Evolutionary conservation across 1,140 invertebrate species (phyloP).

Genomic region (Drosophila bocki): DNA sequence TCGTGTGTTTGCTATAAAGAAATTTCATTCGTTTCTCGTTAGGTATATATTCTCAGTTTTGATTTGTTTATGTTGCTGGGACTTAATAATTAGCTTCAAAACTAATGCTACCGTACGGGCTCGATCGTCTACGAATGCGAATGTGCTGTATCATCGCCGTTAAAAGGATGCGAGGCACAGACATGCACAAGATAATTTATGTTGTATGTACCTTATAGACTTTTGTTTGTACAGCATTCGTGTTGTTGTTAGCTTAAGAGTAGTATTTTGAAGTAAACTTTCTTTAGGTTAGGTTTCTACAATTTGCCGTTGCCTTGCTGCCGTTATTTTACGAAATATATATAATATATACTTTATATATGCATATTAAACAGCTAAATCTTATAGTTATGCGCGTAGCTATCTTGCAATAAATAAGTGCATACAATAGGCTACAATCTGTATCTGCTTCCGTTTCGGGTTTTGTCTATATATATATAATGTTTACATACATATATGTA

Average conservation of each 20-base stretch:
- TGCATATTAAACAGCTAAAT: slow-evolving; percentile 71
- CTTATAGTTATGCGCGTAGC: slow-evolving; percentile 68
- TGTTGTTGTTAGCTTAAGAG: slow-evolving; percentile 39
- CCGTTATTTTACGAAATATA: slow-evolving; percentile 65
- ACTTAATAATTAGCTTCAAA: slow-evolving; percentile 67
- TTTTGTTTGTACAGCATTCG: slow-evolving; percentile 74
- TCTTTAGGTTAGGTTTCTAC: slow-evolving; percentile 68
- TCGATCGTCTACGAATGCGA: slow-evolving; percentile 58
- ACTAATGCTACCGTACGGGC: slow-evolving; percentile 66
- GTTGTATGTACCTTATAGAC: slow-evolving; percentile 70
- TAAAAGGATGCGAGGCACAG: slow-evolving; percentile 67
- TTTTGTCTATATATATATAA: slow-evolving; percentile 31
- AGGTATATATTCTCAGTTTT: slow-evolving; percentile 43
- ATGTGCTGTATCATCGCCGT: slow-evolving; percentile 48
- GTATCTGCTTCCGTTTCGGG: slow-evolving; percentile 42
- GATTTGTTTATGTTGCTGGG: slow-evolving; percentile 54
- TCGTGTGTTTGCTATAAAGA: slow-evolving; percentile 50
- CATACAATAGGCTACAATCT: slow-evolving; percentile 65
- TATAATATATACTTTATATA: slow-evolving; percentile 54
- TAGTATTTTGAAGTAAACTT: slow-evolving; percentile 77
- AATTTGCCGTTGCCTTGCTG: slow-evolving; percentile 56
- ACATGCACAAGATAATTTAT: slow-evolving; percentile 64
- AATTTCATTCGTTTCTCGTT: slow-evolving; percentile 65
- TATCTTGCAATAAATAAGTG: slow-evolving; percentile 73
- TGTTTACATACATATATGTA: slow-evolving; percentile 45